Conservation (phyloP, 2,797 vertebrate genomes). For the Sebastes oblongus region DNA sequence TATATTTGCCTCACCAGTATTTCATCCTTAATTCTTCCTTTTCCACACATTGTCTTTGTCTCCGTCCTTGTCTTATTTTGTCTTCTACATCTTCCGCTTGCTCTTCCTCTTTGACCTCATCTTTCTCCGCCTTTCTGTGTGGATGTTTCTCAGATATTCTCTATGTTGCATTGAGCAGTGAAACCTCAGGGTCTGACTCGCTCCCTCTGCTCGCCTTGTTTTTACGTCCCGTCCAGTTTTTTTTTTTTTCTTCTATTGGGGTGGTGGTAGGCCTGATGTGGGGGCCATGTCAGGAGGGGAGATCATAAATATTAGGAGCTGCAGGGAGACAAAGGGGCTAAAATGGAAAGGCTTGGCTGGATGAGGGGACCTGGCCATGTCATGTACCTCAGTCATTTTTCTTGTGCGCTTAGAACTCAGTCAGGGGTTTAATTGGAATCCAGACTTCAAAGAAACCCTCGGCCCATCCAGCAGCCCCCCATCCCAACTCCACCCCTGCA, state of each 20-base stretch:
- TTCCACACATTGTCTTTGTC: conserved; percentile 27
- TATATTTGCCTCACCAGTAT: conserved; percentile 39
- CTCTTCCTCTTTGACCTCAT: conserved; percentile 27
- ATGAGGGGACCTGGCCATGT: conserved; percentile 92
- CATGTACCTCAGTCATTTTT: conserved; percentile 96
- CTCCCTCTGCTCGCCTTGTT: conserved; percentile 57
- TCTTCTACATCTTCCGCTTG: conserved; percentile 29
- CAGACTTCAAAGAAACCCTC: conserved; percentile 98
- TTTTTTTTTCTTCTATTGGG: conserved; percentile 31
- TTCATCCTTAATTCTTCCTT: conserved; percentile 11
- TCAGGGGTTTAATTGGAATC: conserved; percentile 99
- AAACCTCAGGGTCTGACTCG: conserved; percentile 62
- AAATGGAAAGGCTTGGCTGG: conserved; percentile 89
- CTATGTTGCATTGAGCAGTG: conserved; percentile 55
- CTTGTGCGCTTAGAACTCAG: conserved; percentile 98
- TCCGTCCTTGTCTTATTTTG: conserved; percentile 41
- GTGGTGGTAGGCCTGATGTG: conserved; percentile 54
- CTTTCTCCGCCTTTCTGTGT: conserved; percentile 15
- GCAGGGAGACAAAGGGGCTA: conserved; percentile 88
- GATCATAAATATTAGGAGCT: conserved; percentile 91
- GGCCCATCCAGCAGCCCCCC: conserved; percentile 80
- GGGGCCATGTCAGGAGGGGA: conserved; percentile 85
- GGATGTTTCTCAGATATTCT: conserved; percentile 64
- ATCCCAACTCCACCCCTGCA: conserved; percentile 77
- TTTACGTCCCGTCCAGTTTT: conserved; percentile 64